These are phyloP conservation scores for Bombus impatiens DNA, from an alignment of 1,140 invertebrate genomes.

Conservation along the genomic window DNA sequence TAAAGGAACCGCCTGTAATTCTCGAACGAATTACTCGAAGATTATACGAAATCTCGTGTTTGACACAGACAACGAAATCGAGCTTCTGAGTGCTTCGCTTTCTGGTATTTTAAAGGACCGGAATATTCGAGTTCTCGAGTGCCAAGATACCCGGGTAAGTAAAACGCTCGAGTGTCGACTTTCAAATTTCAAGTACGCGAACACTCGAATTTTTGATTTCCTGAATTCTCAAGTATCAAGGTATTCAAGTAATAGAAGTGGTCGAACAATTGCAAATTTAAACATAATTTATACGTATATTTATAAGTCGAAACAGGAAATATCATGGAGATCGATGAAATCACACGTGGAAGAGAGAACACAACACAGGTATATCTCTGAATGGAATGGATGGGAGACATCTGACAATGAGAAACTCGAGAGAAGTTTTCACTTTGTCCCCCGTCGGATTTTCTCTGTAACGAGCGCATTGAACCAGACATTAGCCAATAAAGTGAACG, in stretches of 20 bases:
- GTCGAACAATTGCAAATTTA: neutral
- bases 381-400: neutral
- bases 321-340: neutral
- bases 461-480: neutral
- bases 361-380: too few relatives aligned
- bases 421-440: constrained; percentile 9
- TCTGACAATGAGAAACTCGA: neutral
- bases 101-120: neutral
- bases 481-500: constrained; percentile 10
- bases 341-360: too few relatives aligned
- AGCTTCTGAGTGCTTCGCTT: neutral
- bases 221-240: neutral
- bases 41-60: neutral
- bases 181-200: neutral
- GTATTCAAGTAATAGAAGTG: neutral
- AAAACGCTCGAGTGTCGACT: too few relatives aligned
- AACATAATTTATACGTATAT: neutral
- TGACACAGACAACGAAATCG: neutral
- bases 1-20: constrained; percentile 12
- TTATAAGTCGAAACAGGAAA: neutral
- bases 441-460: neutral
- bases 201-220: neutral
- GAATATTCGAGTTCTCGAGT: too few relatives aligned
- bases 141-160: too few relatives aligned
- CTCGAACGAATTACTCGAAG: neutral